Conservation (phyloP, 2,113 vertebrate species). For the Cyphomyrus plagiostoma region DNA sequence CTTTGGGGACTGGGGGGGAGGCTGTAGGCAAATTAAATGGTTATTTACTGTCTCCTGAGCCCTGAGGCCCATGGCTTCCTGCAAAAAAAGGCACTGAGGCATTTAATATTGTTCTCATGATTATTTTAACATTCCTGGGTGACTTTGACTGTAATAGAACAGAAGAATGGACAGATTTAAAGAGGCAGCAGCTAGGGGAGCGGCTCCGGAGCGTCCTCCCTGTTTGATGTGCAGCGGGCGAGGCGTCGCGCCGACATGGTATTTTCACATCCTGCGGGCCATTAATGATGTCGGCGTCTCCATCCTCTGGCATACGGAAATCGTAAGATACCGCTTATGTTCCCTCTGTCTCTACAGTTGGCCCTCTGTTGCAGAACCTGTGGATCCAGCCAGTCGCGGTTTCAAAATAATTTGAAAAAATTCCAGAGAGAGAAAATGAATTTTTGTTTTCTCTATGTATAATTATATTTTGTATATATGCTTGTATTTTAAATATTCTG, state of each 20-base stretch:
- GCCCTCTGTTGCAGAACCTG: neutral
- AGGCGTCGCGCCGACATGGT: neutral
- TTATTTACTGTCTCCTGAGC: constrained; percentile 20
- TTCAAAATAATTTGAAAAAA: neutral
- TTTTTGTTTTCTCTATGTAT: neutral
- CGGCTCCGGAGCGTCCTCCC: neutral
- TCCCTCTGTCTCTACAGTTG: neutral
- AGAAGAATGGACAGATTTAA: constrained; percentile 7
- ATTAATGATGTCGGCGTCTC: neutral
- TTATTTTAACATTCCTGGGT: constrained; percentile 17
- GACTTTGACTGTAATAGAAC: neutral
- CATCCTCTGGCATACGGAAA: neutral
- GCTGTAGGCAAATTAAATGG: constrained; percentile 13
- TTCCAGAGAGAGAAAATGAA: neutral
- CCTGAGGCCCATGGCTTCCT: neutral
- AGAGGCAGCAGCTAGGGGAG: neutral
- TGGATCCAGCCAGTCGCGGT: neutral
- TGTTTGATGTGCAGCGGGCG: neutral
- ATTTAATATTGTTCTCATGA: constrained; percentile 17
- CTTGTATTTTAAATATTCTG: neutral
- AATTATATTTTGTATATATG: neutral
- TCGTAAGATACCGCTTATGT: neutral
- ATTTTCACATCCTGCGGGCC: neutral
- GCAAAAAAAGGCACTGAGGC: constrained; percentile 13
- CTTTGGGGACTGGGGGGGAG: constrained; percentile 22